Base-by-base conservation (phyloP, 1,140 invertebrate species). In the Melipona quadrifasciata region DNA sequence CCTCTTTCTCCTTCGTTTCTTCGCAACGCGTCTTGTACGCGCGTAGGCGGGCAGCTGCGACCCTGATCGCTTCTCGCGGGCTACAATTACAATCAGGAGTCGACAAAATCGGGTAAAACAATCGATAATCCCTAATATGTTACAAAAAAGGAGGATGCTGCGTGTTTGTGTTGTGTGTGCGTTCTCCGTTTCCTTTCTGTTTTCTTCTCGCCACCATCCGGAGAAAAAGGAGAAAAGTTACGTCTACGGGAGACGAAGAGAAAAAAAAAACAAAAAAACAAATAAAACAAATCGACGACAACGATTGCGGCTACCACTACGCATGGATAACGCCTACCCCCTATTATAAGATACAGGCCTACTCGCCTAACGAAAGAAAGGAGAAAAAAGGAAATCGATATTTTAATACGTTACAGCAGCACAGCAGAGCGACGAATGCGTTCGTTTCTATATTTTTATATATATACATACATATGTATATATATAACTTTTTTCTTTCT, bases 51-150 rank as follows among this genome's bases (percentile, higher is more conserved):
- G 91, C 92, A 91, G 90, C 80, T 92, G 92, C 92, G 87, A 91
- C 91, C 91, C 92, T 92, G 92, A 90, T 90, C 93, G 92, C 92
- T 8, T 89, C 70, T 93, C 90, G 89, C 89, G 90, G 89, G 88
- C 80, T 93, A 93, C 91, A 93, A 47, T 47, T 93, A 85, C 71
- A 85, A 89, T 89, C 82, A 91, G 91, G 91, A 92, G 85, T 91
- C 90, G 39, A 47, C 39, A 47, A 85, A 90, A 92, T 93, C 90
- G 90, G 39, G 90, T 92, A 91, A 73, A 92, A 93, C 91, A 92
- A 93, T 92, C 87, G 88, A 92, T 93, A 92, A 47, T 89, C 55
- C 92, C 87, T 92, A 91, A 65, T 94, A 94, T 94, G 91, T 94
- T 93, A 94, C 93, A 94, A 94, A 94, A 92, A 89, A 93, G 91